Evolutionary conservation across 2,888 invertebrate species (phyloP).

Genomic region (Cheilosia scutellata): DNA sequence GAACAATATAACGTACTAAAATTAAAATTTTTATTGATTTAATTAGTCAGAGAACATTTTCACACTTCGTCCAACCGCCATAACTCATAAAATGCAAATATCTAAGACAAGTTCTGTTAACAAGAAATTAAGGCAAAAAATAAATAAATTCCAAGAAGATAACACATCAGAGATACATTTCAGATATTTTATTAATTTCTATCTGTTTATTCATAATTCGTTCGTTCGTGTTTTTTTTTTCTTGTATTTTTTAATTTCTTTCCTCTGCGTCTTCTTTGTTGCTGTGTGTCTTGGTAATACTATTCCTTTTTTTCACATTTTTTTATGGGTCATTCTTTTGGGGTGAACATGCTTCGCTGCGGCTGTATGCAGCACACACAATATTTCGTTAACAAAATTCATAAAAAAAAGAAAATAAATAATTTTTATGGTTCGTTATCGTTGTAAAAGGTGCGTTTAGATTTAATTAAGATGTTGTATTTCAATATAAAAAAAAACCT

Average conservation of each 20-base stretch:
- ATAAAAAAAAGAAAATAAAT: slow-evolving; percentile 58
- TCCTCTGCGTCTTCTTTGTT: slow-evolving; percentile 48
- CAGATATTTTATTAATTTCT: slow-evolving; percentile 72
- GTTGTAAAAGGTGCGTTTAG: slow-evolving; percentile 76
- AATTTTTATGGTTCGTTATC: slow-evolving; percentile 74
- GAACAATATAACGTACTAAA: slow-evolving; percentile 12
- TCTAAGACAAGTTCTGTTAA: slow-evolving; percentile 63
- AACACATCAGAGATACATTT: slow-evolving; percentile 70
- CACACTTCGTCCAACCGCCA: slow-evolving; percentile 66
- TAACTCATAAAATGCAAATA: slow-evolving; percentile 75
- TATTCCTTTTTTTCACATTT: slow-evolving; percentile 35
- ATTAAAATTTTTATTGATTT: slow-evolving; percentile 73
- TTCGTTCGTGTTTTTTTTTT: slow-evolving; percentile 7
- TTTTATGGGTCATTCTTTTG: slow-evolving; percentile 73
- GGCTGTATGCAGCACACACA: slow-evolving; percentile 30
- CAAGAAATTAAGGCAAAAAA: slow-evolving; percentile 18
- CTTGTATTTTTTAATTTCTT: slow-evolving; percentile 31
- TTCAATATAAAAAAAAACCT: slow-evolving; percentile 39
- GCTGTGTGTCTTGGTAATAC: slow-evolving; percentile 19
- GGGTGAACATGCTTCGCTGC: slow-evolving; percentile 74
- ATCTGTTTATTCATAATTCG: slow-evolving; percentile 70
- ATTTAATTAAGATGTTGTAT: slow-evolving; percentile 74
- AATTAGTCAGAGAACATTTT: slow-evolving; percentile 74
- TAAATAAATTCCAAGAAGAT: slow-evolving; percentile 60
- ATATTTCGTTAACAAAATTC: slow-evolving; percentile 34